Evolutionary conservation across 1,140 invertebrate genomes (phyloP).

Genomic region (Pararge aegeria): DNA sequence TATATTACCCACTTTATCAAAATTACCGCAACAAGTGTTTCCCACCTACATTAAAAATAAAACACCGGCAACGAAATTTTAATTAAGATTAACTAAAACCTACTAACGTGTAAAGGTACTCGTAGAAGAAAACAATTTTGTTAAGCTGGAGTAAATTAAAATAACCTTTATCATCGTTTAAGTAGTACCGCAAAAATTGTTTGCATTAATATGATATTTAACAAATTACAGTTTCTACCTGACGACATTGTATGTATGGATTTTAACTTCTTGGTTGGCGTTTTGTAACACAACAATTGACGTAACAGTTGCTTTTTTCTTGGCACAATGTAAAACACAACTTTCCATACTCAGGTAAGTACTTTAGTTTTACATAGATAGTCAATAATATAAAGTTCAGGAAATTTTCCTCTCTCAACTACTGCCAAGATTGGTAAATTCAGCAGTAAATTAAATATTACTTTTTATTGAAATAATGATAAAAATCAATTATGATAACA

Average conservation of each 20-base stretch:
- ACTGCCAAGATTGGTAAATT: no score
- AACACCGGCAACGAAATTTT: not conserved
- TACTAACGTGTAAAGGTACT: not conserved
- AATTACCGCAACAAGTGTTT: no score
- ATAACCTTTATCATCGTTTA: not conserved
- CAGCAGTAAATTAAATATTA: no score
- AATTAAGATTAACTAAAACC: not conserved
- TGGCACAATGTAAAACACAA: slow-evolving; percentile 54
- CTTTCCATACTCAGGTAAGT: slow-evolving; percentile 50
- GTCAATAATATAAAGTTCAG: no score
- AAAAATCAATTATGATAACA: no score
- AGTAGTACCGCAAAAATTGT: no score
- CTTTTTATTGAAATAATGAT: no score
- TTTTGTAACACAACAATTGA: slow-evolving; percentile 53
- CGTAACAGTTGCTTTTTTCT: slow-evolving; percentile 42
- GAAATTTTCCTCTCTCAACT: no score
- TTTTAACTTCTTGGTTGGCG: slow-evolving; percentile 52
- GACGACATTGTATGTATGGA: slow-evolving; percentile 42
- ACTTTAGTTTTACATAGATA: not conserved
- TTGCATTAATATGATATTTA: slow-evolving; percentile 1
- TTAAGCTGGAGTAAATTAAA: not conserved
- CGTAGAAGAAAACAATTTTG: not conserved
- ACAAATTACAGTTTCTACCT: slow-evolving; percentile 51
- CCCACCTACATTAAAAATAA: no score
- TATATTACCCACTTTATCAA: no score